Conservation (phyloP, 1,140 invertebrate species). For the Scylla paramamosain region DNA sequence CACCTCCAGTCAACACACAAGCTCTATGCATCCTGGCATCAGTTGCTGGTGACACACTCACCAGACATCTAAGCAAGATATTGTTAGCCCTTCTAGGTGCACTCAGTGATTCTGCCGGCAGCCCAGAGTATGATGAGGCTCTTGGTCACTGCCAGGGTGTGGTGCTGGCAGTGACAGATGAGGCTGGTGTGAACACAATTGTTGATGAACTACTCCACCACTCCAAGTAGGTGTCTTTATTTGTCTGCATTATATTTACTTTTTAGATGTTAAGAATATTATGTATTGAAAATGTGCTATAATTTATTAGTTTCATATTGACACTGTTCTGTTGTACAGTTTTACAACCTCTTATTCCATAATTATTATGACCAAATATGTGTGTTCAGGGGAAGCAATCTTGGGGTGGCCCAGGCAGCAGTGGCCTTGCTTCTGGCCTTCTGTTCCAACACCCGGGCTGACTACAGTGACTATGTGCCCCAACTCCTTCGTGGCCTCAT, state of each 20-base stretch:
- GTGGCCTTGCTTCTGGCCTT: slow-evolving; percentile 93
- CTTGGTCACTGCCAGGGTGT: slow-evolving; percentile 90
- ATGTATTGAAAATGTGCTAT: background rate
- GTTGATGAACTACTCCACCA: slow-evolving; percentile 94
- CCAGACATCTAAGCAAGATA: slow-evolving; percentile 93
- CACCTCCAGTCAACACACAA: slow-evolving; percentile 92
- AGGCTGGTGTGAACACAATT: slow-evolving; percentile 91
- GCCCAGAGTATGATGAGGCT: slow-evolving; percentile 86
- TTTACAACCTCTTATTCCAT: no score
- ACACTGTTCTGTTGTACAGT: background rate
- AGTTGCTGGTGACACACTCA: slow-evolving; percentile 95
- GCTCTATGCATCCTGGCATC: slow-evolving; percentile 95
- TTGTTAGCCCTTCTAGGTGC: slow-evolving; percentile 93
- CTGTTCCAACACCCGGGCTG: slow-evolving; percentile 92
- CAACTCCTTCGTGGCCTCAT: slow-evolving; percentile 94
- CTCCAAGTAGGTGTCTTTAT: slow-evolving; percentile 83
- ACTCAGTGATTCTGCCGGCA: slow-evolving; percentile 85
- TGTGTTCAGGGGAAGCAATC: slow-evolving; percentile 78
- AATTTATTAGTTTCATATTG: background rate
- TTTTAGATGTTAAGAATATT: background rate
- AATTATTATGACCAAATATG: background rate
- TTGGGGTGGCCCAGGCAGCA: slow-evolving; percentile 86
- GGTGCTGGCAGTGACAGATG: slow-evolving; percentile 93
- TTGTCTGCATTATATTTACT: background rate
- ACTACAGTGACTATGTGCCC: slow-evolving; percentile 92